Conservation (phyloP, 2,113 vertebrate genomes). For the Carassius auratus region DNA sequence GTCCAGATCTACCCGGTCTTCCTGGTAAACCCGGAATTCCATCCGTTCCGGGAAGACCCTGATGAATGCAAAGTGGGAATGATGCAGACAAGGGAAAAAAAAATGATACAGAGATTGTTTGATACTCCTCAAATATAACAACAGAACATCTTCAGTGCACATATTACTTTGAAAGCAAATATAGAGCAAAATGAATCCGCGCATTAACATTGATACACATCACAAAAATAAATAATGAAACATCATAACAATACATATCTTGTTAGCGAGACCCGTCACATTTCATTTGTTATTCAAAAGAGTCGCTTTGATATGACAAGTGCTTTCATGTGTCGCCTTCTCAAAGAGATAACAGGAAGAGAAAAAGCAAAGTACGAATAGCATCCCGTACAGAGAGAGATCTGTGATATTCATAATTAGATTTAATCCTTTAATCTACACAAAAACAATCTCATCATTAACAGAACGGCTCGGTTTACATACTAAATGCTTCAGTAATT, state of each 20-base stretch:
- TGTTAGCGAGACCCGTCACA: constrained; percentile 30
- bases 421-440: constrained; percentile 35
- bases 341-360: constrained; percentile 15
- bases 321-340: constrained; percentile 34
- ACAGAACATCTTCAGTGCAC: constrained; percentile 8
- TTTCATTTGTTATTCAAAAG: constrained; percentile 33
- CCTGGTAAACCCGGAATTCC: constrained; percentile 88
- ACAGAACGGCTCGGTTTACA: neutral
- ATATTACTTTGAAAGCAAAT: constrained; percentile 28
- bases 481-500: neutral
- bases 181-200: constrained; percentile 8
- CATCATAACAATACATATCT: constrained; percentile 10
- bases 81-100: constrained; percentile 17
- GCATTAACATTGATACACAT: neutral
- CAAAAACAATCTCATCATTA: constrained; percentile 8
- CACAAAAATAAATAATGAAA: constrained; percentile 18
- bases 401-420: constrained; percentile 15
- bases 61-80: constrained; percentile 20
- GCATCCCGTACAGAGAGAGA: neutral
- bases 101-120: constrained; percentile 28
- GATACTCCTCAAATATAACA: constrained; percentile 12
- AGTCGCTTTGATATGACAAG: constrained; percentile 45
- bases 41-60: constrained; percentile 86
- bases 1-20: constrained; percentile 81
- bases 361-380: constrained; percentile 17